Evolutionary conservation across 23 tunicate species (phyloP).

Genomic region (Phallusia fumigata): DNA sequence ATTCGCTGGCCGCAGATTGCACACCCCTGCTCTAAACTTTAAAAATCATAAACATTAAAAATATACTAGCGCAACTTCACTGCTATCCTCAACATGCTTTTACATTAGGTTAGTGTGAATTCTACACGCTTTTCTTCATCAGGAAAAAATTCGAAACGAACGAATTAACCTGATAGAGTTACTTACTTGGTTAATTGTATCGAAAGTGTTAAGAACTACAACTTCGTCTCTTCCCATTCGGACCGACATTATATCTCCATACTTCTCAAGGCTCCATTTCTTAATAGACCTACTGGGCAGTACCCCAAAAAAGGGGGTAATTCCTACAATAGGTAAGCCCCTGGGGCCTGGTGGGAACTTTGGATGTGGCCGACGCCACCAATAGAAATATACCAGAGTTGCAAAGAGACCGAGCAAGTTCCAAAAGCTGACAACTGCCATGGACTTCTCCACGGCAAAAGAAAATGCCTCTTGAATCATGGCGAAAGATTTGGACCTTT

Average conservation of each 20-base stretch:
- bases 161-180: too few relatives aligned
- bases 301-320: neutral
- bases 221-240: conserved; percentile 8
- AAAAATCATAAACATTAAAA: too few relatives aligned
- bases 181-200: conserved; percentile 4
- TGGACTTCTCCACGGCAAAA: neutral
- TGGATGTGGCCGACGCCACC: conserved; percentile 14
- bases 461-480: neutral
- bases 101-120: too few relatives aligned
- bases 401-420: neutral
- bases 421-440: neutral
- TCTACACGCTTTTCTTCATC: too few relatives aligned
- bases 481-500: too few relatives aligned
- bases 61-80: too few relatives aligned
- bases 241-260: conserved; percentile 7
- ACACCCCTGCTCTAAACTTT: too few relatives aligned
- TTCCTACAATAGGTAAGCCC: conserved; percentile 12
- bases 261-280: conserved; percentile 31
- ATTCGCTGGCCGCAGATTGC: too few relatives aligned
- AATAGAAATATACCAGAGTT: neutral
- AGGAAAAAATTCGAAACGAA: too few relatives aligned
- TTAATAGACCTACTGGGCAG: neutral
- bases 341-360: conserved; percentile 27
- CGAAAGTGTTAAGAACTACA: conserved; percentile 4
- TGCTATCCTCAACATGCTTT: too few relatives aligned